phyloP scores from a whole-genome alignment of 2,113 vertebrate species.

The Isichthys henryi region DNA sequence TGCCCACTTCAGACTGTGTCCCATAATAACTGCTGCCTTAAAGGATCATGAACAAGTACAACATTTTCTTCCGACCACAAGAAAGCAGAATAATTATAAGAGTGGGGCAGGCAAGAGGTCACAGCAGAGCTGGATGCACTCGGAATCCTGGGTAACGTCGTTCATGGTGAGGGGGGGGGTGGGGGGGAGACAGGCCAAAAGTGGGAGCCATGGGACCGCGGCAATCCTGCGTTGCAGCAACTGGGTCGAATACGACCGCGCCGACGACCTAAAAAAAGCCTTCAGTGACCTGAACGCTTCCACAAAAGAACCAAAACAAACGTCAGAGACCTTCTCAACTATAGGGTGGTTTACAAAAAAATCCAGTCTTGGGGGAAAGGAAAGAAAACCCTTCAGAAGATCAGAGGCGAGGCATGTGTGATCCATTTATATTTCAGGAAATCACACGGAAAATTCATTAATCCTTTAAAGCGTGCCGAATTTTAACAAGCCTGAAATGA shows the following conservation, averaged over 20 bases:
- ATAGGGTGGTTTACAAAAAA: neutral
- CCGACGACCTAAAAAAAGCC: neutral
- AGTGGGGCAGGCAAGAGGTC: neutral
- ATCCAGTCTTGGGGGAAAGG: neutral
- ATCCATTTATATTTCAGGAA: neutral
- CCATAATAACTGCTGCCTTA: conserved; percentile 10
- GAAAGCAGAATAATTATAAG: conserved; percentile 10
- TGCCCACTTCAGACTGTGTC: neutral
- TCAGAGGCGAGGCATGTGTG: neutral
- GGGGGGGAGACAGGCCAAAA: neutral
- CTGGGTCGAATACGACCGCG: neutral
- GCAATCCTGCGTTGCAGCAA: neutral
- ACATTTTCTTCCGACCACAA: neutral
- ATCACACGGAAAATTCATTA: conserved; percentile 3
- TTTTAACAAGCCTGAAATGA: neutral
- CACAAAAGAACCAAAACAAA: conserved; percentile 12
- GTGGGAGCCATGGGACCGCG: neutral
- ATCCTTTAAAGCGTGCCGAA: neutral
- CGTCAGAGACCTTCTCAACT: neutral
- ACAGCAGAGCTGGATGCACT: neutral
- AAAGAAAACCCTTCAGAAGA: neutral
- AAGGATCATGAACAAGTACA: neutral
- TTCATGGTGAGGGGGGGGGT: no score
- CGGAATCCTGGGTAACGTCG: neutral
- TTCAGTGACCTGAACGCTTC: neutral